Conservation (phyloP, 2,113 vertebrate genomes). For the Galeopterus variegatus region DNA sequence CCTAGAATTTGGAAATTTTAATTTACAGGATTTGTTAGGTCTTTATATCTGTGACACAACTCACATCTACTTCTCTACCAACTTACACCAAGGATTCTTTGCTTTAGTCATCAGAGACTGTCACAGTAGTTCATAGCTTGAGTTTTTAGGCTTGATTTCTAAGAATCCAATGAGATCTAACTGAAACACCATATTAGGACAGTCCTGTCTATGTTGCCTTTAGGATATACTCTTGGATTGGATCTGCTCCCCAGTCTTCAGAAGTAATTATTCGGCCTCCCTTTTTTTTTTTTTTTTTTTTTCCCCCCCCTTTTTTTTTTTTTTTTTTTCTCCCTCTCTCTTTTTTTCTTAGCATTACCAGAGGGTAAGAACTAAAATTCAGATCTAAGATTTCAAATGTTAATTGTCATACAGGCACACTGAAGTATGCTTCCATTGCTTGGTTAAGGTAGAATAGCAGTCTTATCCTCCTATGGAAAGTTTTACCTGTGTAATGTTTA, state of each 20-base stretch:
- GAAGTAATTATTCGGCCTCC: neutral
- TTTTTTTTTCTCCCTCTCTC: too few species aligned
- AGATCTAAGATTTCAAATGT: constrained; percentile 13
- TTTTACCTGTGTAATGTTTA: constrained; percentile 27
- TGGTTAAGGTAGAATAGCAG: neutral
- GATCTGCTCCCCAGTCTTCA: neutral
- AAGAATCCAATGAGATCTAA: neutral
- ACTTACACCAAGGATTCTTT: neutral
- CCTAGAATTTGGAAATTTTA: neutral
- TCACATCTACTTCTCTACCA: neutral
- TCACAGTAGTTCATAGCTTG: neutral
- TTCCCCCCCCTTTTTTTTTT: neutral
- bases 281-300: neutral
- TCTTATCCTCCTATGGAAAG: neutral
- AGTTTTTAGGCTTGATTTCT: constrained; percentile 8
- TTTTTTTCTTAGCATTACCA: neutral
- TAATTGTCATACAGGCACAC: neutral
- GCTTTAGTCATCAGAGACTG: neutral
- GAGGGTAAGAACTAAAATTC: constrained; percentile 14
- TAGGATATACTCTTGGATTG: neutral
- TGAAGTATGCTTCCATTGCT: neutral
- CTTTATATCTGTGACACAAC: neutral
- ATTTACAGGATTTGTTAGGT: constrained; percentile 15
- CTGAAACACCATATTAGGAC: neutral
- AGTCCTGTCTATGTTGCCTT: neutral